Evolutionary conservation across 2,888 invertebrate species (phyloP).

Genomic region (Dorcus parallelipipedus): DNA sequence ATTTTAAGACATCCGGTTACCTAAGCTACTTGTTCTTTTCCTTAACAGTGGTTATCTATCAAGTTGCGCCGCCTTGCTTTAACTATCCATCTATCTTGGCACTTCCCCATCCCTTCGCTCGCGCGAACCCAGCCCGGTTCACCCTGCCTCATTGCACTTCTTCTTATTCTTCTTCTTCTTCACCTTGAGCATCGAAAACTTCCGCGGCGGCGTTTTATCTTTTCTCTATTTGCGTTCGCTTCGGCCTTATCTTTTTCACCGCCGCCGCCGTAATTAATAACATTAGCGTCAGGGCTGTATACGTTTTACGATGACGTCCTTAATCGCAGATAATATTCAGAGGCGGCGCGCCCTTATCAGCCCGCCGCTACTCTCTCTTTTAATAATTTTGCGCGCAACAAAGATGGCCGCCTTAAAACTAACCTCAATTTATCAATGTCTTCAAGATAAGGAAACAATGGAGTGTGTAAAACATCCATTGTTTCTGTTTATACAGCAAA

Average conservation of each 20-base stretch:
- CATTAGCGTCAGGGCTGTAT: too few species aligned
- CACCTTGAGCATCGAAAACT: too few species aligned
- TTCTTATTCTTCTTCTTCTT: too few species aligned
- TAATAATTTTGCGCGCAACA: conserved; percentile 28
- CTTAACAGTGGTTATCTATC: conserved; percentile 43
- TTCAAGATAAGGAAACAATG: conserved; percentile 52
- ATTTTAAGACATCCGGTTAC: conserved; percentile 27
- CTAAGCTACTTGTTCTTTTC: conserved; percentile 35
- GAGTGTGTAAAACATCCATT: conserved; percentile 51
- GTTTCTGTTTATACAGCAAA: conserved; percentile 47
- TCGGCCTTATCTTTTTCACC: too few species aligned
- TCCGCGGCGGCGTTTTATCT: too few species aligned
- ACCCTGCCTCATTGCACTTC: background rate
- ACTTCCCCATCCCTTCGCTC: background rate
- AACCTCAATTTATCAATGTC: conserved; percentile 53
- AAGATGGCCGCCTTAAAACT: conserved; percentile 51
- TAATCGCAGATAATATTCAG: too few species aligned
- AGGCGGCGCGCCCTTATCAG: background rate
- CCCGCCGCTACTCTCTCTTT: background rate
- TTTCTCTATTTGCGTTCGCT: too few species aligned
- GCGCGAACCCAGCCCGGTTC: background rate
- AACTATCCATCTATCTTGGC: background rate
- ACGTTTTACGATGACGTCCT: too few species aligned
- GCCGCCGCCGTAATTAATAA: too few species aligned
- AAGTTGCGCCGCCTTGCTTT: conserved; percentile 34